These are phyloP conservation scores for Pedicia rivosa DNA, from an alignment of 2,888 invertebrate genomes.

Conservation along the genomic window DNA sequence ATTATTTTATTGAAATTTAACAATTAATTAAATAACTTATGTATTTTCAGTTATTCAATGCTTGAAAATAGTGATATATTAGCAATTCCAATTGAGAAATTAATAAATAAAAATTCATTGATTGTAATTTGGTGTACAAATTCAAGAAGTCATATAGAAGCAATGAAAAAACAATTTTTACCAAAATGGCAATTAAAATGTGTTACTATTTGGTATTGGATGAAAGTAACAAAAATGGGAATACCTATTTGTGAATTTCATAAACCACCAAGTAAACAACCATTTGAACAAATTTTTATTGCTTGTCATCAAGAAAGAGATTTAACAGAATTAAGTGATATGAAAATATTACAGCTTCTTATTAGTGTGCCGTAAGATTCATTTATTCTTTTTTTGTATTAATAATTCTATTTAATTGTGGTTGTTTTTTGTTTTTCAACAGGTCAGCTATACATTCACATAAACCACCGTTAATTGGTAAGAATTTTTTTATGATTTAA, in stretches of 20 bases:
- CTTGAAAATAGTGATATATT: constrained; percentile 59
- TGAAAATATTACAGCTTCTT: constrained; percentile 41
- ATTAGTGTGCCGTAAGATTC: constrained; percentile 80
- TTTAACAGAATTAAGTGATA: constrained; percentile 12
- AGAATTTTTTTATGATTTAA: constrained; percentile 15
- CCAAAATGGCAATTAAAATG: constrained; percentile 60
- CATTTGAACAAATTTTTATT: constrained; percentile 68
- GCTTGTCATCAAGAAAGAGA: constrained; percentile 27
- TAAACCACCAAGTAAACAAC: constrained; percentile 58
- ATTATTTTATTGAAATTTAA: constrained; percentile 10
- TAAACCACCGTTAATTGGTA: constrained; percentile 74
- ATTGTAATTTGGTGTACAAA: constrained; percentile 91
- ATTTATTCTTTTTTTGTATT: no score
- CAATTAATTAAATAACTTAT: background rate
- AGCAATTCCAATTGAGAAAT: constrained; percentile 47
- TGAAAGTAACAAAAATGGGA: constrained; percentile 49
- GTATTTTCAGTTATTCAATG: constrained; percentile 63
- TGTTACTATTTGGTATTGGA: constrained; percentile 70
- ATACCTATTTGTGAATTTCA: constrained; percentile 51
- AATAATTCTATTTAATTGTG: no score
- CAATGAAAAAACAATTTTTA: constrained; percentile 55
- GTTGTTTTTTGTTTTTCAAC: no score
- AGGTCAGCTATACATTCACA: constrained; percentile 90
- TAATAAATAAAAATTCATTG: constrained; percentile 46
- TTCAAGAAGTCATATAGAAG: constrained; percentile 47